Evolutionary conservation across 1,140 invertebrate genomes (phyloP).

Genomic region (Teleopsis dalmanni): DNA sequence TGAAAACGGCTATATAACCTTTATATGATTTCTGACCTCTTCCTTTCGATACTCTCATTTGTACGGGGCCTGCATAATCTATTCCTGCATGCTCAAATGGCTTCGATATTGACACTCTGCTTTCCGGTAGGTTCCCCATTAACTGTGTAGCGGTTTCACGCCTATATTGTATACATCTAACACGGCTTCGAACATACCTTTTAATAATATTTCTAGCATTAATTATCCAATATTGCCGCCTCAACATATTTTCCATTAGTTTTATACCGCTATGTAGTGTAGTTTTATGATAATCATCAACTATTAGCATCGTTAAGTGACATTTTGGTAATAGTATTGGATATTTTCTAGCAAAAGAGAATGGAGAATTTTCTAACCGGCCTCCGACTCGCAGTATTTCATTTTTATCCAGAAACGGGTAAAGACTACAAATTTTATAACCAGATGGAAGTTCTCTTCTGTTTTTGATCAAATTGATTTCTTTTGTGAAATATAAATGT

Average conservation of each 20-base stretch:
- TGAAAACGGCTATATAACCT: constrained; percentile 20
- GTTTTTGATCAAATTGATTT: background rate
- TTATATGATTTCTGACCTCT: constrained; percentile 10
- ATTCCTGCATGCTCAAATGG: background rate
- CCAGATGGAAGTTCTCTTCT: background rate
- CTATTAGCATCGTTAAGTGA: constrained; percentile 19
- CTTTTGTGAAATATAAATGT: background rate
- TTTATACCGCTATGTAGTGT: constrained; percentile 24
- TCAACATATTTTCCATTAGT: too few relatives aligned
- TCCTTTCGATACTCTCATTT: background rate
- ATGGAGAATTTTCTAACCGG: constrained; percentile 10
- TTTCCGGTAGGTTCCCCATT: background rate
- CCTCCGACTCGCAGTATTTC: constrained; percentile 24
- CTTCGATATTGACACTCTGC: background rate
- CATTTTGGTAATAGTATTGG: constrained; percentile 14
- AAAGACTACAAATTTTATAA: constrained; percentile 3
- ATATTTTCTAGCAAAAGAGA: constrained; percentile 11
- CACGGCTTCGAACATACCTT: too few relatives aligned
- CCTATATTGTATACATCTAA: too few relatives aligned
- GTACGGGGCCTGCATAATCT: background rate
- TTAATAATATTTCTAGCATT: too few relatives aligned
- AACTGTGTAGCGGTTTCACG: background rate
- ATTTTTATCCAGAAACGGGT: constrained; percentile 16
- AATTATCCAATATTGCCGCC: too few relatives aligned
- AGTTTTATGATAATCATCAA: constrained; percentile 17